Base-by-base conservation (phyloP, 2,888 invertebrate species). In the Arge pagana region DNA sequence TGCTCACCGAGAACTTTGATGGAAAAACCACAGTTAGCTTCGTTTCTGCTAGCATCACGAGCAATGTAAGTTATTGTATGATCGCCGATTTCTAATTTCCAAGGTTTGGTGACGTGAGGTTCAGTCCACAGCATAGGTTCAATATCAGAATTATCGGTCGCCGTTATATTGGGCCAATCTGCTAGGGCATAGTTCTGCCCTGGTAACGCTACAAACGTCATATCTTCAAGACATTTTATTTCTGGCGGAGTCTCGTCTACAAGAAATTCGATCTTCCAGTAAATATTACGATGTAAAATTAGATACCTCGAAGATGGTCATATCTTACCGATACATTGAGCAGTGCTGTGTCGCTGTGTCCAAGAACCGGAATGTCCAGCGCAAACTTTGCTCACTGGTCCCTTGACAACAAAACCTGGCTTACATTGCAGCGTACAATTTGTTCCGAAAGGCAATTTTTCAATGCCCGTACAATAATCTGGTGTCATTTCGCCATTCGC, bases 51-150 rank as follows among this genome's bases (percentile, higher is more conserved):
- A 1, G 77, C 69, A 71, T 88, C 87, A 60, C 83, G 82, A 0
- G 86, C 85, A 8, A 80, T 78, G 68, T 86, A 87, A 0, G 80
- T 81, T n/a, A 88, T 79, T 8, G 70, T 71, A 3, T 83, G 83
- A 16, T 68, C 67, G 1, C 86, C 87, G 57, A 86, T 82, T 54
- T 80, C 80, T 39, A 85, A 80, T 61, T 80, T 80, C 65, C 78
- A 76, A 1, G 82, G 81, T 40, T 82, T 79, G 31, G 73, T 74
- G 3, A 85, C 73, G 10, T 82, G 80, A 1, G 87, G 86, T 56
- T 83, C 80, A 16, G 80, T 79, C 78, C 84, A 84, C 30, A 84
- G 62, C 0, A 77, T 76, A 0, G 85, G 80, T 13, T 79, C 72
- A 23, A 77, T 67, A 7, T 80, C 80, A 1, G 84, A 83, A 67